Evolutionary conservation across 1,140 invertebrate genomes (phyloP).

Genomic region (Drosophila mauritiana): DNA sequence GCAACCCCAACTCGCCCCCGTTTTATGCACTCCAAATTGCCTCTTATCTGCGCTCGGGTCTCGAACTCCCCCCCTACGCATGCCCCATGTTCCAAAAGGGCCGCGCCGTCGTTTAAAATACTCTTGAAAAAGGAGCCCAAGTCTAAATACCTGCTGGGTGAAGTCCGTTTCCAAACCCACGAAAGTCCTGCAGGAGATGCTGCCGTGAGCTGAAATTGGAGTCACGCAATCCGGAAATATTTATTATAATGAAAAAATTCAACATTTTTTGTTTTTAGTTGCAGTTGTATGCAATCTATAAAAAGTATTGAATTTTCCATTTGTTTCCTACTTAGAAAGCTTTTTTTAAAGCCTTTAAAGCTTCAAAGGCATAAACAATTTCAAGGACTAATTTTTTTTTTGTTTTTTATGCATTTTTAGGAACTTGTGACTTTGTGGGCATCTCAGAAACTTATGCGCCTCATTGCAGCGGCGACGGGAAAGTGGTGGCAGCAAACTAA

Average conservation of each 20-base stretch:
- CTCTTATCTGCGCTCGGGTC: constrained; percentile 36
- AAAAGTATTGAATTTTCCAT: no score
- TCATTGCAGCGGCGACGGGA: constrained; percentile 57
- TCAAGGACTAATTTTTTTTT: not conserved
- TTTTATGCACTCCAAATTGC: not conserved
- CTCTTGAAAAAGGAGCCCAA: constrained; percentile 56
- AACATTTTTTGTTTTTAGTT: no score
- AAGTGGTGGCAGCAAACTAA: constrained; percentile 65
- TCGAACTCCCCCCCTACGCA: not conserved
- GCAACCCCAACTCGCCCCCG: not conserved
- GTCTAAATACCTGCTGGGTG: constrained; percentile 57
- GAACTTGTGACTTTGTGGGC: constrained; percentile 28
- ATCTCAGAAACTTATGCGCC: constrained; percentile 40
- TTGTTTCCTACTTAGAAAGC: no score
- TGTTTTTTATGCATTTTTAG: no score
- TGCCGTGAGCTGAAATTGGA: not conserved
- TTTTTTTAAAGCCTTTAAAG: no score
- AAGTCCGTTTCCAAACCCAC: constrained; percentile 29
- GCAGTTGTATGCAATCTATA: no score
- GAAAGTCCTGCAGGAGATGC: constrained; percentile 5
- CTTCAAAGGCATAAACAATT: not conserved
- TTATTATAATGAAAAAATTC: no score
- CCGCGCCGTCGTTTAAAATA: constrained; percentile 61
- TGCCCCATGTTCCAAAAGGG: constrained; percentile 1
- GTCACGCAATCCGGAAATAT: not conserved